Evolutionary conservation across 64 coral and sea anemone species (phyloP), one percentile per base, ranked within the genome.

Genomic region (Orbicella faveolata): DNA sequence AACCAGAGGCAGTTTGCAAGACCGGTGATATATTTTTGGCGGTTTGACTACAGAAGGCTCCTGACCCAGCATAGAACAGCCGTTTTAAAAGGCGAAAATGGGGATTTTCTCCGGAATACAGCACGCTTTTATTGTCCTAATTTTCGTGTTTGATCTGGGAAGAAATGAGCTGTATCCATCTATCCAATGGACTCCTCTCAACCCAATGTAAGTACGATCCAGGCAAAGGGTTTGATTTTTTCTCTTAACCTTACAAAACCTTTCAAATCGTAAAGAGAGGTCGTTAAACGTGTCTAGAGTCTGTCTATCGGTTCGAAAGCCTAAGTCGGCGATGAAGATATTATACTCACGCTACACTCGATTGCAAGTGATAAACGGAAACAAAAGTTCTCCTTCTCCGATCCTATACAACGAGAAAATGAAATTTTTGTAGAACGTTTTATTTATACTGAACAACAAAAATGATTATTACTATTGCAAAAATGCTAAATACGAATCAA

Each of bases 151-250:
- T 12, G 20, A 48, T 51, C 15, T 30, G 23, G 39, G 36, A 72
- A 85, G 20, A 52, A 51, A 37, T 39, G 65, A 85, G 13, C 21
- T 91, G 25, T 84, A 91, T 55, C 89, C 89, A 9, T 91, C 89
- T 13, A 77, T 91, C 21, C 89, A 91, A 36, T 91, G 89, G 89
- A 91, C 80, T 9, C 54, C 52, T 1, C 21, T 23, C 11, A 91
- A 91, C 15, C 89, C 89, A 26, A 5, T 77, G 89, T 91, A 84
- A 91, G 89, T 91, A 84, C 21, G 2, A 2, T 34, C 21, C 51
- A 14, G 12, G 30, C 67, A 25, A 25, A 25, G 21, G 21, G 21
- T 6, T 69, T 70, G 21, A 1, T n/a, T 23, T 3, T 26, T 70
- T 70, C 4, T 70, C 11, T 10, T 25, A 23, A 33, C 67, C 9